Evolutionary conservation across 2,888 invertebrate species (phyloP).

Genomic region (Mesoligia furuncula): DNA sequence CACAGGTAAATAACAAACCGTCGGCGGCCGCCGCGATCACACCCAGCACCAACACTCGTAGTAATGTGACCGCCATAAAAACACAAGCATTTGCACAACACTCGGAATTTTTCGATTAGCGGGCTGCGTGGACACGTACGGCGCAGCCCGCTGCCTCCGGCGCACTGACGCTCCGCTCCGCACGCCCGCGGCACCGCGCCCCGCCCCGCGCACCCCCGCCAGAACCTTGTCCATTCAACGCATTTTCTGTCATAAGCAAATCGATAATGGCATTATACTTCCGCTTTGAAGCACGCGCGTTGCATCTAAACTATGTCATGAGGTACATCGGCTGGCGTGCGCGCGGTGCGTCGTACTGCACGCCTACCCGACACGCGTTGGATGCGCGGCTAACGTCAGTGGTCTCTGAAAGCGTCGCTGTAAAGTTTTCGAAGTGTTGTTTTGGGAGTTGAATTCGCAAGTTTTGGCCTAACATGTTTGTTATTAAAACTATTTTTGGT

Average conservation of each 20-base stretch:
- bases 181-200: constrained; percentile 63
- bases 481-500: constrained; percentile 12
- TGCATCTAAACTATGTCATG: constrained; percentile 85
- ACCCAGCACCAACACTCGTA: constrained; percentile 92
- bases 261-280: constrained; percentile 90
- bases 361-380: constrained; percentile 46
- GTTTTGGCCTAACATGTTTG: constrained; percentile 21
- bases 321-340: constrained; percentile 68
- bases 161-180: constrained; percentile 78
- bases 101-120: constrained; percentile 85
- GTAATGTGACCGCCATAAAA: constrained; percentile 95
- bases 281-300: constrained; percentile 87
- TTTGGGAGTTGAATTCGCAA: constrained; percentile 23
- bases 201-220: constrained; percentile 68
- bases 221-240: constrained; percentile 87
- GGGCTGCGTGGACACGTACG: constrained; percentile 86
- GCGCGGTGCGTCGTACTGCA: constrained; percentile 23
- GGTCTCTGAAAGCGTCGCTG: constrained; percentile 49
- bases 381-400: constrained; percentile 44
- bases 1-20: constrained; percentile 81
- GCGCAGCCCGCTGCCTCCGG: constrained; percentile 85
- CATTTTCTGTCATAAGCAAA: constrained; percentile 90
- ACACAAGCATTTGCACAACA: constrained; percentile 92
- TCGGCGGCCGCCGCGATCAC: constrained; percentile 88
- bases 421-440: constrained; percentile 60